Percentiles rank a stretch among this genome's conserved stretches.
phyloP scores from a whole-genome alignment of 30 jellyfish, hydroid and myxozoan genomes.

The Aurelia aurita region DNA sequence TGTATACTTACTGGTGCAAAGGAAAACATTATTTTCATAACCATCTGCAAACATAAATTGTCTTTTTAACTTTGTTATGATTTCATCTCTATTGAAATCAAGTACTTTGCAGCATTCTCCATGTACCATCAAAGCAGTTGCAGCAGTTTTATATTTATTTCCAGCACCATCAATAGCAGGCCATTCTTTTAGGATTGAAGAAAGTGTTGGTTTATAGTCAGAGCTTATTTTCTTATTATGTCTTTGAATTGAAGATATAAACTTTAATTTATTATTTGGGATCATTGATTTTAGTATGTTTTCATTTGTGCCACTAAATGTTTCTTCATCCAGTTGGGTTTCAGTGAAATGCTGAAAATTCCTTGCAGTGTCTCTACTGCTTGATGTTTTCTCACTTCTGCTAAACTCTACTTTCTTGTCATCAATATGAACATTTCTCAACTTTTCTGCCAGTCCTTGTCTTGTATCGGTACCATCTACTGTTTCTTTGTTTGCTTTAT shows the following conservation, averaged over 20 bases:
- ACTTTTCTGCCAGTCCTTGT: background rate
- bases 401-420: too few species aligned
- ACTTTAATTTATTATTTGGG: constrained; percentile 16
- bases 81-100: constrained; percentile 16
- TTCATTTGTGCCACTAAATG: background rate
- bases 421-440: background rate
- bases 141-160: constrained; percentile 6
- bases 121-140: constrained; percentile 31
- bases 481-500: background rate
- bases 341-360: background rate
- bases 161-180: constrained; percentile 23
- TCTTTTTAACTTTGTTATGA: background rate
- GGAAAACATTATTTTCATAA: background rate
- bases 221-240: constrained; percentile 35
- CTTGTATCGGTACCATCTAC: too few species aligned
- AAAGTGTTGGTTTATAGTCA: constrained; percentile 22
- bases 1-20: constrained; percentile 39
- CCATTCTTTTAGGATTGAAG: constrained; percentile 6
- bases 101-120: constrained; percentile 54
- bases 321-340: background rate
- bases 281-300: background rate
- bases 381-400: background rate
- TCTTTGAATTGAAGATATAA: constrained; percentile 37
- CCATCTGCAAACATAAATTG: background rate
- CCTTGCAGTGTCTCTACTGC: background rate